phyloP scores from a whole-genome alignment of 1,140 invertebrate species.

The Drosophila serrata region DNA sequence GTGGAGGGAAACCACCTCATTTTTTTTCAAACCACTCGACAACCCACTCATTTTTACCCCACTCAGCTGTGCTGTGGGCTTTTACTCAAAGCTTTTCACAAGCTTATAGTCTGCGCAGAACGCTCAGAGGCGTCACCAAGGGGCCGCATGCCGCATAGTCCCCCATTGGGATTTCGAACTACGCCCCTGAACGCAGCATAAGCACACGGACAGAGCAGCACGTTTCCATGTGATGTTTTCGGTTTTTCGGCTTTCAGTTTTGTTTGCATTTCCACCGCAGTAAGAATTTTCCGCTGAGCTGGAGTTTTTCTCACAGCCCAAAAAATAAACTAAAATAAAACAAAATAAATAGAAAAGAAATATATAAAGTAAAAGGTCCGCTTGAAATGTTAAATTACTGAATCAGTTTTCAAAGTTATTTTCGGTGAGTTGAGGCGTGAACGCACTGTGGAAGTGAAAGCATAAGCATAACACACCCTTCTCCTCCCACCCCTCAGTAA shows the following conservation, averaged over 20 bases:
- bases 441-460: constrained; percentile 2
- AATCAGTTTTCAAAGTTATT: constrained; percentile 10
- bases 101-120: constrained; percentile 59
- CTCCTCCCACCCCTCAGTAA: background rate
- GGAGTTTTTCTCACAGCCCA: constrained; percentile 15
- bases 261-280: constrained; percentile 58
- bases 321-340: background rate
- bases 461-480: background rate
- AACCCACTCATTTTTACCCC: constrained; percentile 33
- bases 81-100: constrained; percentile 60
- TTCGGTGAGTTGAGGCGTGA: constrained; percentile 28
- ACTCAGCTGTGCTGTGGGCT: constrained; percentile 60
- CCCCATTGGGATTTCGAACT: background rate
- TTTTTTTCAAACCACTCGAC: background rate
- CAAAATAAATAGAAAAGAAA: background rate
- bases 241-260: constrained; percentile 66
- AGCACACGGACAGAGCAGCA: constrained; percentile 55
- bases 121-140: constrained; percentile 33
- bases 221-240: constrained; percentile 73
- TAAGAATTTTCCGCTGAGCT: constrained; percentile 28
- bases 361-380: constrained; percentile 7
- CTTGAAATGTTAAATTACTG: constrained; percentile 33
- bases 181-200: constrained; percentile 55
- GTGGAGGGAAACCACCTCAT: background rate
- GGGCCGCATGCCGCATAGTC: background rate